Conservation (phyloP, 2,888 invertebrate species). For the Thymelicus sylvestris region DNA sequence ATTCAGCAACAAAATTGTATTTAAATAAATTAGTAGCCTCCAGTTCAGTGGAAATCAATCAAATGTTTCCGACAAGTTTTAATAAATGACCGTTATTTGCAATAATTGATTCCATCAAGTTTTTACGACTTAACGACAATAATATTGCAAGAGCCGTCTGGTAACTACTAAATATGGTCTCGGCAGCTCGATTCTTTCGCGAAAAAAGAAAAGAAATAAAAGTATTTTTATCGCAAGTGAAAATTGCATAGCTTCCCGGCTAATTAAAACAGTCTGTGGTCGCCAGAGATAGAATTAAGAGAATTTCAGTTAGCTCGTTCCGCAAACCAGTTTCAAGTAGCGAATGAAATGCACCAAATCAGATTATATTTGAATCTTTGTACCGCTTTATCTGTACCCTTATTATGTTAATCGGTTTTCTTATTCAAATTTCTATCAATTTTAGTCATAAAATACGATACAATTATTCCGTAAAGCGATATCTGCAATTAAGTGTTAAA, state of each 20-base stretch:
- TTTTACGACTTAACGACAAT: not conserved
- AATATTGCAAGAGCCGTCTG: not conserved
- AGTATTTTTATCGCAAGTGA: slow-evolving; percentile 14
- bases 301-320: slow-evolving; percentile 24
- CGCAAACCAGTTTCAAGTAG: slow-evolving; percentile 24
- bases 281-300: slow-evolving; percentile 27
- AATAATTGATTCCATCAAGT: too few relatives aligned
- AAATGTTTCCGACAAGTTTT: too few relatives aligned
- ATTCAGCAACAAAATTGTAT: too few relatives aligned
- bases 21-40: too few relatives aligned
- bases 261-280: slow-evolving; percentile 30
- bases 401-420: not conserved
- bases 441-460: not conserved
- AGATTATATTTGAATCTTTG: slow-evolving; percentile 9
- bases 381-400: not conserved
- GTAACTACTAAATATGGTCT: not conserved
- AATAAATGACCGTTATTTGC: too few relatives aligned
- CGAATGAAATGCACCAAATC: slow-evolving; percentile 17
- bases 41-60: too few relatives aligned
- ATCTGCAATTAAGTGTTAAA: too few relatives aligned
- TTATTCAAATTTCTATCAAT: not conserved
- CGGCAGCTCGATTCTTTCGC: not conserved
- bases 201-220: not conserved
- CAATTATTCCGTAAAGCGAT: too few relatives aligned
- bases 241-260: slow-evolving; percentile 27